Base-by-base conservation (phyloP, 2,113 vertebrate species). In the Dendrocopos noguchii region DNA sequence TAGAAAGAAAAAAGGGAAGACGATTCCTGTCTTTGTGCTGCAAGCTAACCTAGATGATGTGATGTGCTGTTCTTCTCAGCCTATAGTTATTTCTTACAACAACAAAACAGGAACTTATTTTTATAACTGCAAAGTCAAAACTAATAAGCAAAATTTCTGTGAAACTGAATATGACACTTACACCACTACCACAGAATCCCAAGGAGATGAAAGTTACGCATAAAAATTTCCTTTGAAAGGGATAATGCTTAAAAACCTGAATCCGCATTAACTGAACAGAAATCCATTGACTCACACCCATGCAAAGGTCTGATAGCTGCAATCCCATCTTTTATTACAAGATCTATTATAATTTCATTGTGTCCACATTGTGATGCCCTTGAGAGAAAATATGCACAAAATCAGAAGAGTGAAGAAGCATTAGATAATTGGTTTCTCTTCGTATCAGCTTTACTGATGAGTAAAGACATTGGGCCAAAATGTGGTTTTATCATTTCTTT, bases 161-260 rank as follows among this genome's bases (percentile, higher is more conserved):
- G 42, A 64, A 20, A 53, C 1, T 57, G 12, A 5, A 20, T 52
- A 24, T 24, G 76, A 42, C 8, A 77, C 27, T 34, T 76, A 21
- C 3, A 24, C 31, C 1, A 1, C 34, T 80, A 77, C 13, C 34
- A 74, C 20, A 74, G 46, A 36, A 55, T 63, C 44, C 13, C 55
- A 85, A 44, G 42, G 31, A 82, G 59, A 76, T 27, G 0, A 0
- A 85, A 72, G 28, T 12, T 14, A 76, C 0, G 1, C 9, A 21
- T 7, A 18, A 76, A 70, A 84, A 75, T 28, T 56, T 63, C 21
- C 25, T 39, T 21, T 36, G 56, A 80, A 56, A 72, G 27, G 10
- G 10, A 53, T 73, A 66, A 81, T 22, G 12, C 24, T 61, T 68
- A 60, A 68, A 78, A 66, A 21, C 7, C 14, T 60, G 34, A 33